These are phyloP conservation scores for Centropristis striata DNA, from an alignment of 2,113 vertebrate species.

Conservation along the genomic window DNA sequence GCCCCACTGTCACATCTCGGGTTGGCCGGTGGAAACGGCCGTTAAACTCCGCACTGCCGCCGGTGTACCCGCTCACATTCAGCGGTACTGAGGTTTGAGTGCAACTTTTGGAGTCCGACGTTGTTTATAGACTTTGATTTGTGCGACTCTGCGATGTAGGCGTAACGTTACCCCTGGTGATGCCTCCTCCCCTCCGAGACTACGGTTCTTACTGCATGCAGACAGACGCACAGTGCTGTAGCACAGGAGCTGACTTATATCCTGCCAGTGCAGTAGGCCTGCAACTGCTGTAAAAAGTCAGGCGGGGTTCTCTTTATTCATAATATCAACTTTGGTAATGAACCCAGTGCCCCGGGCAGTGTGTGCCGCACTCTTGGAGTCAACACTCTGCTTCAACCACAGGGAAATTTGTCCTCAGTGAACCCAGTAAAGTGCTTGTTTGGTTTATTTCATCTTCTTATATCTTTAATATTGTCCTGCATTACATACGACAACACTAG, in stretches of 20 bases:
- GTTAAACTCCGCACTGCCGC: background rate
- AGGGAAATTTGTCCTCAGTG: slow-evolving; percentile 13
- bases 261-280: slow-evolving; percentile 24
- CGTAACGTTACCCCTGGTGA: slow-evolving; percentile 73
- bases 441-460: background rate
- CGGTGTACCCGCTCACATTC: slow-evolving; percentile 4
- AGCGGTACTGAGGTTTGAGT: slow-evolving; percentile 26
- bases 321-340: slow-evolving; percentile 40
- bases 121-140: slow-evolving; percentile 81
- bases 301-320: slow-evolving; percentile 32
- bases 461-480: background rate
- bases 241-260: slow-evolving; percentile 5
- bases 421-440: background rate
- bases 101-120: slow-evolving; percentile 72
- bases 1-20: slow-evolving; percentile 65
- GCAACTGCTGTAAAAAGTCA: slow-evolving; percentile 30
- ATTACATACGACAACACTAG: background rate
- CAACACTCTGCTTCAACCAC: background rate
- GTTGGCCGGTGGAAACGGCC: slow-evolving; percentile 20
- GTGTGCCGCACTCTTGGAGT: slow-evolving; percentile 6
- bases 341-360: background rate
- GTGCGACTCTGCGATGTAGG: slow-evolving; percentile 72
- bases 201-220: slow-evolving; percentile 52
- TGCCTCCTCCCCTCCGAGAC: slow-evolving; percentile 66
- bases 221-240: slow-evolving; percentile 1